Conservation (phyloP, 2,888 invertebrate genomes). For the Ophion slaviceki region DNA sequence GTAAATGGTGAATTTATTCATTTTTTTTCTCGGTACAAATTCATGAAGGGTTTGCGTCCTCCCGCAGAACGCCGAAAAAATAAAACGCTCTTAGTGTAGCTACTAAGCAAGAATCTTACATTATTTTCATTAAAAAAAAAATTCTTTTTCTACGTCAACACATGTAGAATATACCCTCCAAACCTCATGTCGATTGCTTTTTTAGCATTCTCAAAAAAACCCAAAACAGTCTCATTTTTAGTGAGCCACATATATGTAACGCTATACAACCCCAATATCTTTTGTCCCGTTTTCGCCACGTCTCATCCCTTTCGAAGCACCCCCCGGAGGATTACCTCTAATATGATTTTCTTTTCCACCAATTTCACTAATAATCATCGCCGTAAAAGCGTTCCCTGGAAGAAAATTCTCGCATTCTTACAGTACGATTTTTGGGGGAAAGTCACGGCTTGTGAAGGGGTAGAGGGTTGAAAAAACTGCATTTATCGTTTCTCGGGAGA, state of each 20-base stretch:
- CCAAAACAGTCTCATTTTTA: too few species aligned
- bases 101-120: too few species aligned
- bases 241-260: neutral
- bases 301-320: conserved; percentile 16
- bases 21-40: too few species aligned
- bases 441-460: neutral
- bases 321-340: neutral
- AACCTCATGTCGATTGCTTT: too few species aligned
- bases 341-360: neutral
- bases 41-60: too few species aligned
- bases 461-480: conserved; percentile 69
- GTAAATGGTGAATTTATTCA: too few species aligned
- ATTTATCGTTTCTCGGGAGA: conserved; percentile 75
- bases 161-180: too few species aligned
- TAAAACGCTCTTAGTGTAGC: too few species aligned
- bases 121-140: too few species aligned
- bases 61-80: too few species aligned
- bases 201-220: too few species aligned
- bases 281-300: conserved; percentile 39
- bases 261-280: conserved; percentile 14
- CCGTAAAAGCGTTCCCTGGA: neutral
- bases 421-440: neutral
- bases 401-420: conserved; percentile 3
- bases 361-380: conserved; percentile 27
- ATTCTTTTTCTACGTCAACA: too few species aligned